Conservation (phyloP, 2,888 invertebrate species). For the Leistus spinibarbis region DNA sequence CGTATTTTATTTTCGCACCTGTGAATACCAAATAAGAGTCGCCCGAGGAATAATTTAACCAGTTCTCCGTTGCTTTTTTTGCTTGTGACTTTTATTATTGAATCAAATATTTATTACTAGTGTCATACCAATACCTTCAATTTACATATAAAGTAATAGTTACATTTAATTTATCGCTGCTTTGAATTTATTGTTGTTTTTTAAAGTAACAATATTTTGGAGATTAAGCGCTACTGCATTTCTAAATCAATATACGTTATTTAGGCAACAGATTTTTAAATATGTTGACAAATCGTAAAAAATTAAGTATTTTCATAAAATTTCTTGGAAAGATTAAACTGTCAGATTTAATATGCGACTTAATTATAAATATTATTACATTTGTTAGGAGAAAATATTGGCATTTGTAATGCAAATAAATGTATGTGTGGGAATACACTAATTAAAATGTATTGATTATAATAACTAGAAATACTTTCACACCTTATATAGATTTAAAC, state of each 20-base stretch:
- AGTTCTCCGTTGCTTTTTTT: conserved; percentile 3
- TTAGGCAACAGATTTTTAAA: neutral
- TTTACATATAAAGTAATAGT: neutral
- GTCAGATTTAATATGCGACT: too few species aligned
- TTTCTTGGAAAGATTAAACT: neutral
- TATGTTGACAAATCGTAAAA: neutral
- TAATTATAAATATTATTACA: too few species aligned
- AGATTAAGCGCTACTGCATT: neutral
- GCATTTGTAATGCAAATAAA: neutral
- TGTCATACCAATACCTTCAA: neutral
- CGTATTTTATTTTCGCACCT: conserved; percentile 33
- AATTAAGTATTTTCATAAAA: neutral
- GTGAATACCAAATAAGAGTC: conserved; percentile 24
- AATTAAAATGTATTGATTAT: neutral
- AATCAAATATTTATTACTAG: neutral
- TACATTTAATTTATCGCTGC: neutral
- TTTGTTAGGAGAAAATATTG: too few species aligned
- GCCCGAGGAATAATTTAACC: conserved; percentile 16
- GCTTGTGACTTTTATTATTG: neutral
- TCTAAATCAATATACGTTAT: neutral
- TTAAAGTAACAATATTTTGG: neutral
- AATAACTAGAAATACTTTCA: neutral
- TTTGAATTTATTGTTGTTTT: neutral
- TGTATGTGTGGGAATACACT: neutral
- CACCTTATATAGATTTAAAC: neutral